Conservation (phyloP, 2,888 invertebrate species). For the Cephus nigrinus region DNA sequence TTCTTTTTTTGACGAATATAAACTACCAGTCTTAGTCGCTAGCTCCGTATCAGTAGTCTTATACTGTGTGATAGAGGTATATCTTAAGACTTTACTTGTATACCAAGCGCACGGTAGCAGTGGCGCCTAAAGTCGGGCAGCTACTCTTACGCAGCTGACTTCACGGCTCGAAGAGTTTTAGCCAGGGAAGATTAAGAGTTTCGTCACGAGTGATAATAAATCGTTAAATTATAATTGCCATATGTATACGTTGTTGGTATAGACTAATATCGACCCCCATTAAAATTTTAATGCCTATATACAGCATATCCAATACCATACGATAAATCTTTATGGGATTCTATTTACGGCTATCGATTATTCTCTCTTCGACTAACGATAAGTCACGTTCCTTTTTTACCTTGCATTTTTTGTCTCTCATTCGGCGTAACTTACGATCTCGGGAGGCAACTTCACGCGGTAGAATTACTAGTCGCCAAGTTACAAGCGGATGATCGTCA, state of each 20-base stretch:
- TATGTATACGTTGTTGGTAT: not conserved
- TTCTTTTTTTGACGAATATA: not conserved
- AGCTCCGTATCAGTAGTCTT: not conserved
- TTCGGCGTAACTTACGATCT: not conserved
- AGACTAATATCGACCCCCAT: not conserved
- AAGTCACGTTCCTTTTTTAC: not conserved
- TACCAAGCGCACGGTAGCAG: not conserved
- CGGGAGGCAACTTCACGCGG: conserved; percentile 26
- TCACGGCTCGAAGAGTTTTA: not conserved
- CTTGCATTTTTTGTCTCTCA: not conserved
- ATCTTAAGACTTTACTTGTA: not conserved
- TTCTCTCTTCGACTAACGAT: not conserved
- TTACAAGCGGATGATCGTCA: conserved; percentile 30
- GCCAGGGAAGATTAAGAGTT: not conserved
- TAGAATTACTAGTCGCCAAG: conserved; percentile 40
- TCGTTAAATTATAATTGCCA: not conserved
- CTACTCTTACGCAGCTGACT: not conserved
- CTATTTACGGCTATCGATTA: not conserved
- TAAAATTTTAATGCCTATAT: not conserved
- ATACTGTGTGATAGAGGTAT: not conserved
- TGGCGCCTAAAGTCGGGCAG: not conserved
- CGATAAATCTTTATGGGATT: not conserved
- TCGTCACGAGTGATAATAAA: not conserved
- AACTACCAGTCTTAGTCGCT: not conserved
- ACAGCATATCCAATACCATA: not conserved